phyloP scores from a whole-genome alignment of 2,113 vertebrate genomes.

The Campylorhamphus procurvoides region DNA sequence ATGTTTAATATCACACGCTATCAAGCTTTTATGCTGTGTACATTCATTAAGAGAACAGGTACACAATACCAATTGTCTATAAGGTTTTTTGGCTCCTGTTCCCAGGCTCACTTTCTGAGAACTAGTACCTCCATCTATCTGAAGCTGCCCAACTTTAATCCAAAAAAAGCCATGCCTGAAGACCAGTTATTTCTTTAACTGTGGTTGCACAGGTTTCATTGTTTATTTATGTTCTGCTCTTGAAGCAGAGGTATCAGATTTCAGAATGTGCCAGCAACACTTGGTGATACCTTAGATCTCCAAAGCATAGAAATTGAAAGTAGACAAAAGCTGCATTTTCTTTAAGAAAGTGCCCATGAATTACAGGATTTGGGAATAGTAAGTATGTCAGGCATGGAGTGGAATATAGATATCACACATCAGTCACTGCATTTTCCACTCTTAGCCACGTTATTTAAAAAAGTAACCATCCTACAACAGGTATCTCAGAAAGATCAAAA shows the following conservation, averaged over 20 bases:
- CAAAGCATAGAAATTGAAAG: not conserved
- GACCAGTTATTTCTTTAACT: not conserved
- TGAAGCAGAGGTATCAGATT: not conserved
- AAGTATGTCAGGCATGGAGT: not conserved
- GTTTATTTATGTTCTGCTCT: not conserved
- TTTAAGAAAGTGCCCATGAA: accelerated
- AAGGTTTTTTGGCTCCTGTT: not conserved
- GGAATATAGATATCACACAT: not conserved
- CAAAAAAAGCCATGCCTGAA: not conserved
- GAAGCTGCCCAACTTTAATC: not conserved
- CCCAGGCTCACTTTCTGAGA: not conserved
- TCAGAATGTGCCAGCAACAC: not conserved
- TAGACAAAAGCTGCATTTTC: not conserved
- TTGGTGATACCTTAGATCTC: not conserved
- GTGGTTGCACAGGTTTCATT: not conserved
- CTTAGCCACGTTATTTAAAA: not conserved
- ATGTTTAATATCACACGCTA: not conserved
- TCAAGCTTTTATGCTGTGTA: not conserved
- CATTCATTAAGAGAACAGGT: not conserved
- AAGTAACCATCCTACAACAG: not conserved
- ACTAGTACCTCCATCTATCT: not conserved
- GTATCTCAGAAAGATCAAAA: not conserved
- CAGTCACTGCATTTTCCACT: not conserved
- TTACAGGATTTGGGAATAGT: not conserved
- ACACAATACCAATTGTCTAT: not conserved